Evolutionary conservation across 2,113 vertebrate genomes (phyloP).

Genomic region (Malaclemys terrapin): DNA sequence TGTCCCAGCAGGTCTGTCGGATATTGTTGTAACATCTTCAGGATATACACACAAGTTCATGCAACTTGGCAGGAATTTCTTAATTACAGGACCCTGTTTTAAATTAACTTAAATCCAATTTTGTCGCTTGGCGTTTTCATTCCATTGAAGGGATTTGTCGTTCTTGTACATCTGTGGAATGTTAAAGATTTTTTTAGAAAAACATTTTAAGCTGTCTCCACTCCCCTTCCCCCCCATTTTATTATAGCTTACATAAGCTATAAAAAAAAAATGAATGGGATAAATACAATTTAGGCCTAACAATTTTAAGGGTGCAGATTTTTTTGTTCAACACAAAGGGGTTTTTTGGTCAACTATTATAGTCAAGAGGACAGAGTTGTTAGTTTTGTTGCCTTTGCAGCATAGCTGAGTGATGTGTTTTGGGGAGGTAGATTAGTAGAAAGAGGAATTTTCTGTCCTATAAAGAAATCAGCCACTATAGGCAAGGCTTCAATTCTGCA

Average conservation of each 20-base stretch:
- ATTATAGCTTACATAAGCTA: background rate
- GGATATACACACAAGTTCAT: slow-evolving; percentile 33
- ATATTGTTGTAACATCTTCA: too few relatives aligned
- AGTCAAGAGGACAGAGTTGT: background rate
- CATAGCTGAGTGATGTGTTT: background rate
- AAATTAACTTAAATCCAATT: slow-evolving; percentile 67
- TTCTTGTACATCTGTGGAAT: slow-evolving; percentile 43
- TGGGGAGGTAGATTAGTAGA: background rate
- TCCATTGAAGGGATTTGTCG: slow-evolving; percentile 24
- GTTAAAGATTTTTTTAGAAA: background rate
- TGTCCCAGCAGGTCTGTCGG: slow-evolving; percentile 54
- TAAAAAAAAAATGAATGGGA: background rate
- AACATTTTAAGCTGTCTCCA: background rate
- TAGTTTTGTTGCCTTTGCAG: background rate
- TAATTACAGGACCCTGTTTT: slow-evolving; percentile 68
- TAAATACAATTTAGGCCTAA: background rate
- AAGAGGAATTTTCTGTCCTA: background rate
- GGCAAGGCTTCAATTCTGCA: background rate
- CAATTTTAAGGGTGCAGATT: background rate
- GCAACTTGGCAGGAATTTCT: slow-evolving; percentile 66
- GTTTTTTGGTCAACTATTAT: background rate
- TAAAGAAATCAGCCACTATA: background rate
- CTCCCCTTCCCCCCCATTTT: background rate
- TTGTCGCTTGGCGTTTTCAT: slow-evolving; percentile 56
- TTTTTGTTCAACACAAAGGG: background rate